A percentile compares a stretch with the other conserved stretches of the same genome.
phyloP scores from a whole-genome alignment of 2,888 invertebrate genomes.

The Apomyelois bistriatella region DNA sequence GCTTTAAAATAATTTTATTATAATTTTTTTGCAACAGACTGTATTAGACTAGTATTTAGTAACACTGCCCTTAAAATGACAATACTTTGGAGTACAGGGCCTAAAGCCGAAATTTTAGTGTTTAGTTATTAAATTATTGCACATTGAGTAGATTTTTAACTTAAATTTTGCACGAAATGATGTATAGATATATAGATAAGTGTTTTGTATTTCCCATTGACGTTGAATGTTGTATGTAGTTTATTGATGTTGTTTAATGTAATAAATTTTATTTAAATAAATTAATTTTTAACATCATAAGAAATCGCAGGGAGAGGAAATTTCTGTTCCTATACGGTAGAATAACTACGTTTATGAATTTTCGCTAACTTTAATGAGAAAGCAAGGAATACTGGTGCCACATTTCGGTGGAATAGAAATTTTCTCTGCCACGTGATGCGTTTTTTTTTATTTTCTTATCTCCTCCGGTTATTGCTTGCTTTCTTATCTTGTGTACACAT shows the following conservation, averaged over 20 bases:
- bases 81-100: conserved; percentile 29
- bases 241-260: conserved; percentile 31
- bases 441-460: conserved; percentile 40
- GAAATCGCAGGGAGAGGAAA: conserved; percentile 68
- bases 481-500: conserved; percentile 70
- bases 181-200: neutral
- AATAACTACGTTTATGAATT: conserved; percentile 45
- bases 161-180: neutral
- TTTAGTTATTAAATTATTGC: neutral
- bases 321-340: conserved; percentile 75
- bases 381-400: conserved; percentile 60
- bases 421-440: conserved; percentile 70
- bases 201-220: conserved; percentile 54
- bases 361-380: conserved; percentile 49
- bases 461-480: conserved; percentile 67
- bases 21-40: neutral
- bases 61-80: conserved; percentile 49
- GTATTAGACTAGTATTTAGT: conserved; percentile 9
- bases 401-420: conserved; percentile 72
- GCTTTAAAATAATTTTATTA: neutral
- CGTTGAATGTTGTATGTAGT: conserved; percentile 43
- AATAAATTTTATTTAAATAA: conserved; percentile 26
- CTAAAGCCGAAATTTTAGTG: neutral
- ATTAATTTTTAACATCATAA: conserved; percentile 29
- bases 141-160: neutral